phyloP scores from a whole-genome alignment of 1,140 invertebrate genomes.

The Papilio dardanus region DNA sequence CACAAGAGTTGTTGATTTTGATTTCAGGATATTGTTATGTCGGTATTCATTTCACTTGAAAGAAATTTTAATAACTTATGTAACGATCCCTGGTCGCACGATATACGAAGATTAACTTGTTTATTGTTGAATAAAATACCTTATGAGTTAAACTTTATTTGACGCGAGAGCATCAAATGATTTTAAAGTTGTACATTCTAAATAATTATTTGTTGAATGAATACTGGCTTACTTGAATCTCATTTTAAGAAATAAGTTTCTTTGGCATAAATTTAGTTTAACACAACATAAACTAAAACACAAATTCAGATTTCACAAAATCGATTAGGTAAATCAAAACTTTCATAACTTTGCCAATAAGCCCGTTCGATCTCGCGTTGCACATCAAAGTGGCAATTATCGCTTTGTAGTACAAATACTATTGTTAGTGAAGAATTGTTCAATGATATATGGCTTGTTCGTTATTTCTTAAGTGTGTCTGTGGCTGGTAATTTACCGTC shows the following conservation, averaged over 20 bases:
- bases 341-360: neutral
- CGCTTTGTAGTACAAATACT: slow-evolving; percentile 60
- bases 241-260: too few species aligned
- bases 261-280: neutral
- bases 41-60: slow-evolving; percentile 25
- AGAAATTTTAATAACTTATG: slow-evolving; percentile 14
- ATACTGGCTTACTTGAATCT: too few species aligned
- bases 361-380: neutral
- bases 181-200: too few species aligned
- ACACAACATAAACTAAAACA: neutral
- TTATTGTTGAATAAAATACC: neutral
- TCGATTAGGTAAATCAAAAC: neutral
- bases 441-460: slow-evolving; percentile 67
- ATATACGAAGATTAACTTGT: slow-evolving; percentile 9
- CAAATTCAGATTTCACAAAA: neutral
- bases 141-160: neutral
- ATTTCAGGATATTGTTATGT: slow-evolving; percentile 39
- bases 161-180: neutral
- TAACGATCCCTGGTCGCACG: neutral
- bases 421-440: slow-evolving; percentile 47
- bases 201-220: too few species aligned
- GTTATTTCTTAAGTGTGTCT: slow-evolving; percentile 73
- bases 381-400: slow-evolving; percentile 53
- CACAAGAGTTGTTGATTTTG: slow-evolving; percentile 42
- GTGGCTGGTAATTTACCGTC: slow-evolving; percentile 71